Evolutionary conservation across 2,888 invertebrate species (phyloP).

Genomic region (Epirrhoe tristata): DNA sequence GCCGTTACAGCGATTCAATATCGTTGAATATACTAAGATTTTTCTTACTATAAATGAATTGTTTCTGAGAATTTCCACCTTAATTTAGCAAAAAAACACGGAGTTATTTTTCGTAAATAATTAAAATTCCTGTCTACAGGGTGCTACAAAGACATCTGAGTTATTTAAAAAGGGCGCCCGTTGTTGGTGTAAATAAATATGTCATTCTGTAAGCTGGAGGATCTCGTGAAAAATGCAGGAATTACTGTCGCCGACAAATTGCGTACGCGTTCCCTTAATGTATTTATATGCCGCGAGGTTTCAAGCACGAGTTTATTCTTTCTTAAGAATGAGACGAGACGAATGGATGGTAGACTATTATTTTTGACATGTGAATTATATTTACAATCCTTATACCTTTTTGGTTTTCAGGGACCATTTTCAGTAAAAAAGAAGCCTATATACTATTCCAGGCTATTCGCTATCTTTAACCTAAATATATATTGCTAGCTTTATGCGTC

Average conservation of each 20-base stretch:
- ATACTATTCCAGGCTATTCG: no score
- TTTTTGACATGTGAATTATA: no score
- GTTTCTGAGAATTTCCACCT: background rate
- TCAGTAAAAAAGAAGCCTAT: no score
- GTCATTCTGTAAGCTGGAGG: constrained; percentile 50
- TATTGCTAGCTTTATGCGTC: no score
- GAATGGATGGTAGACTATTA: no score
- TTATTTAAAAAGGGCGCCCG: constrained; percentile 27
- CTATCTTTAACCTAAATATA: no score
- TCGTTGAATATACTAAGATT: no score
- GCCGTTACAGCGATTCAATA: no score
- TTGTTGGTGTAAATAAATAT: constrained; percentile 50
- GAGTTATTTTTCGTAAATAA: constrained; percentile 4
- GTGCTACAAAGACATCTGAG: constrained; percentile 9
- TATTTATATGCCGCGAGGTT: constrained; percentile 20
- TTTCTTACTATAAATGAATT: no score
- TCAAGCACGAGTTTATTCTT: background rate
- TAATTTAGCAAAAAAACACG: constrained; percentile 3
- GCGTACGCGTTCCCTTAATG: constrained; percentile 48
- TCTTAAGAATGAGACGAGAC: no score
- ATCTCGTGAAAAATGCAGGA: constrained; percentile 57
- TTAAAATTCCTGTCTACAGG: constrained; percentile 13
- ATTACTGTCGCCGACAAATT: constrained; percentile 55
- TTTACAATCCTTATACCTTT: no score
- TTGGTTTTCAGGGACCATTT: no score